phyloP scores from a whole-genome alignment of 2,797 vertebrate genomes.

The Threskiornis aethiopicus region DNA sequence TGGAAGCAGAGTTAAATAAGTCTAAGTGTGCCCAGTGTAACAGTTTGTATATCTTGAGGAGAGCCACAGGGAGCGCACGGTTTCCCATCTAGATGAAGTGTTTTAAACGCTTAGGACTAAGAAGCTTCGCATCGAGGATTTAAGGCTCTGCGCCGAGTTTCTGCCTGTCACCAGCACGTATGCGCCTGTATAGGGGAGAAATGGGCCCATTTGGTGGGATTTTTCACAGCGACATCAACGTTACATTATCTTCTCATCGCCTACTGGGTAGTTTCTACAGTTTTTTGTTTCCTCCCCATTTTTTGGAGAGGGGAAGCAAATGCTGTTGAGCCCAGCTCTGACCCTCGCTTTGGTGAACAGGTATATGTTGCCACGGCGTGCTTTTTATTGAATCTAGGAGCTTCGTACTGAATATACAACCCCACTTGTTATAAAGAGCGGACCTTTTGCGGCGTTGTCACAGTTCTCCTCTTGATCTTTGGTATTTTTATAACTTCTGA shows the following conservation, averaged over 20 bases:
- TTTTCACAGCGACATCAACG: background rate
- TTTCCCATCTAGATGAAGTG: background rate
- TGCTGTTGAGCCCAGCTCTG: background rate
- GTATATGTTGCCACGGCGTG: rapidly evolving
- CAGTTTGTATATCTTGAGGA: background rate
- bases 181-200: background rate
- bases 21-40: background rate
- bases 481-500: slow-evolving; percentile 3
- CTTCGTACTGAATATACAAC: background rate
- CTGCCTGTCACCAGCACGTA: background rate
- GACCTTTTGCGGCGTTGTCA: background rate
- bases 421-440: background rate
- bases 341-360: background rate
- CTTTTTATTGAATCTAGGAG: background rate
- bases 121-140: background rate
- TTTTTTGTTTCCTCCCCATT: background rate
- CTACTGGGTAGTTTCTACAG: background rate
- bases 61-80: background rate
- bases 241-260: rapidly evolving
- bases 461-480: background rate
- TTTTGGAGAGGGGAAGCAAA: background rate
- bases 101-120: background rate
- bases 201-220: background rate
- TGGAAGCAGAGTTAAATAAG: background rate
- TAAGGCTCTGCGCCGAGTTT: background rate